These are phyloP conservation scores for Pseudomyrmex flavicornis DNA, from an alignment of 1,140 invertebrate genomes.

Conservation along the genomic window DNA sequence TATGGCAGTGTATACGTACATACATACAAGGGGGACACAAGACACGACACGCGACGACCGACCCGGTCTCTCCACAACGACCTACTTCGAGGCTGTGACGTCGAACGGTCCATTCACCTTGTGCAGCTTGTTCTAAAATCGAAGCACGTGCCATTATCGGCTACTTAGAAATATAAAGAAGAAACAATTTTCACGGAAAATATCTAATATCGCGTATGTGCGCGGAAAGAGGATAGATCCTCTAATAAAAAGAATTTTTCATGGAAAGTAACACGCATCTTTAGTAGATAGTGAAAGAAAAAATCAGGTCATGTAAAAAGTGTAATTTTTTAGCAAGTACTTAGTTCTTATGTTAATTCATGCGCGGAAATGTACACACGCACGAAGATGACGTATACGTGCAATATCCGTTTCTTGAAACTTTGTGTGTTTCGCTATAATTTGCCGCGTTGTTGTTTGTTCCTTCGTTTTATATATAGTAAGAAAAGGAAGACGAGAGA, in stretches of 20 bases:
- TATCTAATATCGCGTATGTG: neutral
- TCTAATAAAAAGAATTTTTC: neutral
- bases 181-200: constrained; percentile 2
- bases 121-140: constrained; percentile 71
- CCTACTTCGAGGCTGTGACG: constrained; percentile 75
- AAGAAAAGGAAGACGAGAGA: neutral
- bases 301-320: no score
- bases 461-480: neutral
- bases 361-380: neutral
- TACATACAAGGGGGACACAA: constrained; percentile 24
- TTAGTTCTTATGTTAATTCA: no score
- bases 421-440: neutral
- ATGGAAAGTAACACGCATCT: neutral
- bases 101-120: constrained; percentile 78
- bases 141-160: constrained; percentile 42
- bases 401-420: neutral
- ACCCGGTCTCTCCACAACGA: constrained; percentile 66
- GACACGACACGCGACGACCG: constrained; percentile 22
- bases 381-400: neutral
- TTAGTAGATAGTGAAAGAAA: no score
- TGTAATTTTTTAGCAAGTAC: no score
- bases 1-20: no score
- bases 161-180: constrained; percentile 18
- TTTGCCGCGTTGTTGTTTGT: neutral
- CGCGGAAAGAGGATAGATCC: neutral